Percentiles rank a stretch among this genome's conserved stretches.
Evolutionary conservation across 2,888 invertebrate species (phyloP).

Genomic region (Ramazzottius varieornatus): DNA sequence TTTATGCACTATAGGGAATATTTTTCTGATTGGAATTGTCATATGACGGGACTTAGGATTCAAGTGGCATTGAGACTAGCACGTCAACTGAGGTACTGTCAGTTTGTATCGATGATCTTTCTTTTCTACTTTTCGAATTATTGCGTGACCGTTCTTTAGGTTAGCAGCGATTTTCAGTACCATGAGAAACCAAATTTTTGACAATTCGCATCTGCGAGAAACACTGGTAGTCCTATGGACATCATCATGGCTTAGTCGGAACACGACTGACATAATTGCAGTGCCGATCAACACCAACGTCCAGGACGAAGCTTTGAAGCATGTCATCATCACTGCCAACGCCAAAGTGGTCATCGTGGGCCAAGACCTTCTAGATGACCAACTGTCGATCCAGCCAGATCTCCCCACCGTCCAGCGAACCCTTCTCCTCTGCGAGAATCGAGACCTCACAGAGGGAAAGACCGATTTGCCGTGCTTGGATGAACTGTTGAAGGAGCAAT

Average conservation of each 20-base stretch:
- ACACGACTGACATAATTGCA: constrained; percentile 25
- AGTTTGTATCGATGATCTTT: too few relatives aligned
- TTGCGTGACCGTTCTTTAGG: too few relatives aligned
- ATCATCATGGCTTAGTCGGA: constrained; percentile 27
- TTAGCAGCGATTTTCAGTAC: too few relatives aligned
- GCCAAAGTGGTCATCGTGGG: constrained; percentile 21
- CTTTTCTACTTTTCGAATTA: too few relatives aligned
- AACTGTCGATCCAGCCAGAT: background rate
- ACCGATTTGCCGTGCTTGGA: background rate
- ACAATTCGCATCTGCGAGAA: too few relatives aligned
- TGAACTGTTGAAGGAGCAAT: background rate
- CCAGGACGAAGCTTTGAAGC: constrained; percentile 21
- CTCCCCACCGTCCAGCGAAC: background rate
- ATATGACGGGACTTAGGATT: too few relatives aligned
- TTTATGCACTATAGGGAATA: too few relatives aligned
- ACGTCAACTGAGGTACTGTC: too few relatives aligned
- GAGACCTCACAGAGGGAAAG: background rate
- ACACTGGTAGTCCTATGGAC: too few relatives aligned
- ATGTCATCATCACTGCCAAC: constrained; percentile 23
- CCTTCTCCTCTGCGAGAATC: background rate
- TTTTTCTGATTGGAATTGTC: too few relatives aligned
- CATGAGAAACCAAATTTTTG: too few relatives aligned
- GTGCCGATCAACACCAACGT: constrained; percentile 28
- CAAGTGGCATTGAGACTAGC: too few relatives aligned
- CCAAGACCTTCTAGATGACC: background rate